phyloP scores from a whole-genome alignment of 2,888 invertebrate species.

The Lasioglossum lativentre region DNA sequence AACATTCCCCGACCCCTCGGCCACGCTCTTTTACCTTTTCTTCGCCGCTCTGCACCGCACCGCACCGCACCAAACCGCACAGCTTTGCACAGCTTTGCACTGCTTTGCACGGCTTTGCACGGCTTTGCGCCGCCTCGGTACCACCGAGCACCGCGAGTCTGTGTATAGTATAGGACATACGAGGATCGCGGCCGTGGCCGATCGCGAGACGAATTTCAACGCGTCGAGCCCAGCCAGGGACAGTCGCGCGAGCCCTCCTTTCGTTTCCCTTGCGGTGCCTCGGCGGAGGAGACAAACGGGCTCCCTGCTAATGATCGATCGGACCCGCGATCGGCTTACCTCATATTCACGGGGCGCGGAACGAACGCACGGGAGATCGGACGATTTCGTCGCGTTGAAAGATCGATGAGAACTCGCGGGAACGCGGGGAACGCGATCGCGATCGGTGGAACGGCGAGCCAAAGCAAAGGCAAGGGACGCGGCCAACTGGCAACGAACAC shows the following conservation, averaged over 20 bases:
- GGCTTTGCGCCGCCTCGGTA: neutral
- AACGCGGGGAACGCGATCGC: conserved; percentile 7
- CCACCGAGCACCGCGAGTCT: neutral
- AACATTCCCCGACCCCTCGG: conserved; percentile 58
- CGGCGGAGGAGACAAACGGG: neutral
- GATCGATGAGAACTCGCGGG: conserved; percentile 44
- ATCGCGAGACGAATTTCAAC: conserved; percentile 17
- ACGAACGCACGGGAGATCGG: conserved; percentile 13
- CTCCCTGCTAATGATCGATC: conserved; percentile 7
- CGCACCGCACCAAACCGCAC: no score
- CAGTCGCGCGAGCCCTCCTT: neutral
- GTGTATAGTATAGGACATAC: neutral
- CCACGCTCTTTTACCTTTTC: conserved; percentile 53
- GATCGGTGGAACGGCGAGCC: conserved; percentile 37
- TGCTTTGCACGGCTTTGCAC: neutral
- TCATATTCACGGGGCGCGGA: conserved; percentile 1
- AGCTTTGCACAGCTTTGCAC: neutral
- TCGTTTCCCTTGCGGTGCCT: neutral
- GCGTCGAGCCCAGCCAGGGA: neutral
- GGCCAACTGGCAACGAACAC: conserved; percentile 56
- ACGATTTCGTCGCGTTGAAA: conserved; percentile 79
- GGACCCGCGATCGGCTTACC: neutral
- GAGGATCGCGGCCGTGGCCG: neutral
- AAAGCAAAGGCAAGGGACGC: conserved; percentile 47
- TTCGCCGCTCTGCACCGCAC: neutral